A percentile compares a stretch with the other conserved stretches of the same genome.
These are phyloP conservation scores for Cremastobaeus sp. DNA, from an alignment of 2,888 invertebrate genomes.

Conservation along the genomic window DNA sequence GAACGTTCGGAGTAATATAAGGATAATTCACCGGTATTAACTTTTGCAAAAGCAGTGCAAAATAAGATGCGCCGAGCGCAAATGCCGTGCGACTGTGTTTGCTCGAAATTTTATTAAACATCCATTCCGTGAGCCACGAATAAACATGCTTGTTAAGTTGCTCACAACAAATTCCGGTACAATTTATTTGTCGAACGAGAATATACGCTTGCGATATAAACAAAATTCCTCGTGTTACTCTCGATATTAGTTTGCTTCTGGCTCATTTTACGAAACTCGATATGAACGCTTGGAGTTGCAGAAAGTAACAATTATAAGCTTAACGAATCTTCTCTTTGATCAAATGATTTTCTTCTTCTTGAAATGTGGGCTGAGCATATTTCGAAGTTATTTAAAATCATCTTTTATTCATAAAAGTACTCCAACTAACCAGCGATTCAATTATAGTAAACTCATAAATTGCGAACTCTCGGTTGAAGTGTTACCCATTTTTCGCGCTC, in stretches of 20 bases:
- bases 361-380: background rate
- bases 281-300: background rate
- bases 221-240: constrained; percentile 5
- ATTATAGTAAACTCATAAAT: constrained; percentile 12
- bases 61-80: constrained; percentile 2
- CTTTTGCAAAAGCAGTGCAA: background rate
- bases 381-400: background rate
- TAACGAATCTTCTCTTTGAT: constrained; percentile 22
- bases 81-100: constrained; percentile 3
- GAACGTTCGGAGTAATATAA: too few species aligned
- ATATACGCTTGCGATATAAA: constrained; percentile 17
- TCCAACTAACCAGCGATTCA: background rate
- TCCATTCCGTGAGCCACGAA: constrained; percentile 5
- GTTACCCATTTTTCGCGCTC: constrained; percentile 1
- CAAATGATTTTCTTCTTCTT: background rate
- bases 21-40: constrained; percentile 8
- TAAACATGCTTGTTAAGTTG: constrained; percentile 17
- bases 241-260: constrained; percentile 39
- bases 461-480: constrained; percentile 5
- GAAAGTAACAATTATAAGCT: constrained; percentile 5
- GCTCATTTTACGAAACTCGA: constrained; percentile 20
- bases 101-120: constrained; percentile 16
- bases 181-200: constrained; percentile 41
- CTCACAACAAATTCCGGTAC: constrained; percentile 4
- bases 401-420: background rate